phyloP scores from a whole-genome alignment of 2,113 vertebrate species.

The Clarias magur region DNA sequence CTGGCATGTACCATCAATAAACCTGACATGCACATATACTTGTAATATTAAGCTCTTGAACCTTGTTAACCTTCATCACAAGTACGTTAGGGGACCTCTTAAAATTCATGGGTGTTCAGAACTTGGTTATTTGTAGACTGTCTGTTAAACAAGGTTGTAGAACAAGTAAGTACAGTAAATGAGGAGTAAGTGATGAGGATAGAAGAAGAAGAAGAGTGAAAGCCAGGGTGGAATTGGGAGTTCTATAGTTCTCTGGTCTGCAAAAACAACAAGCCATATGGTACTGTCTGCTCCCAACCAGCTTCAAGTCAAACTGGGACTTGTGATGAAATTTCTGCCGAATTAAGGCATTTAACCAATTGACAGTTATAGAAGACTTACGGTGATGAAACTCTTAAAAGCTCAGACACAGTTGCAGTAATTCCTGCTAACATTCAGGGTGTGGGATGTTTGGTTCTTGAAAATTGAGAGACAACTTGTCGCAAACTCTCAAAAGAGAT shows the following conservation, averaged over 20 bases:
- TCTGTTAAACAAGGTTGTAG: background rate
- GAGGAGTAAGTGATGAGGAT: background rate
- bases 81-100: background rate
- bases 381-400: no score
- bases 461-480: no score
- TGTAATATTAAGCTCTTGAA: background rate
- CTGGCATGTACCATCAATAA: background rate
- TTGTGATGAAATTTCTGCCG: no score
- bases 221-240: background rate
- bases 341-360: no score
- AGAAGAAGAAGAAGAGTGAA: background rate
- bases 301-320: background rate
- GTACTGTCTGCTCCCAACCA: background rate
- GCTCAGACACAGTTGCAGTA: no score
- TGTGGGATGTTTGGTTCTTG: no score
- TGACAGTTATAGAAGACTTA: no score
- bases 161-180: background rate
- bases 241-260: no score
- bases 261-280: background rate
- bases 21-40: background rate
- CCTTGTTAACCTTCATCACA: background rate
- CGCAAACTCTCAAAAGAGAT: no score
- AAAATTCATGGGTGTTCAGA: background rate
- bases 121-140: background rate
- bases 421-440: no score